Conservation (phyloP, 2,113 vertebrate species). For the Oryzias javanicus region DNA sequence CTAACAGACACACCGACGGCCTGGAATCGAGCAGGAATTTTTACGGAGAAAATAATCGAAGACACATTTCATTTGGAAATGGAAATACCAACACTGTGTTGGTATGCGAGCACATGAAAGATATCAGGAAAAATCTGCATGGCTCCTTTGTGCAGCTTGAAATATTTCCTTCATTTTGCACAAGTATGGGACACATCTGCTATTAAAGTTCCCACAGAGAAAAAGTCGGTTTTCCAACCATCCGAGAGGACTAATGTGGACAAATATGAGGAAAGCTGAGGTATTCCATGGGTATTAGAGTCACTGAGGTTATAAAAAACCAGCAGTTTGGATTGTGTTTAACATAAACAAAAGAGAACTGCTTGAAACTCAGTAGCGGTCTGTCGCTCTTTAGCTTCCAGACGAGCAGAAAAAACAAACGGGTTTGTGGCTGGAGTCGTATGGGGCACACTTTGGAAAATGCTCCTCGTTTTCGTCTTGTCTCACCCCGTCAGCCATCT, state of each 20-base stretch:
- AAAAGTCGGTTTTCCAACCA: slow-evolving; percentile 28
- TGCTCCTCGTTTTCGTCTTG: slow-evolving; percentile 2
- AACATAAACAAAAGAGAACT: slow-evolving; percentile 24
- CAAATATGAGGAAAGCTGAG: neutral
- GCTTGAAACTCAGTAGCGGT: slow-evolving; percentile 17
- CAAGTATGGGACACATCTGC: slow-evolving; percentile 55
- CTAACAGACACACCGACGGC: slow-evolving; percentile 40
- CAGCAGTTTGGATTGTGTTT: slow-evolving; percentile 21
- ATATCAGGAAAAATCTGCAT: slow-evolving; percentile 32
- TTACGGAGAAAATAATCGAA: slow-evolving; percentile 17
- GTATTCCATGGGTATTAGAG: slow-evolving; percentile 3
- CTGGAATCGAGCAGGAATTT: slow-evolving; percentile 7
- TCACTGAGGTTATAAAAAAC: neutral
- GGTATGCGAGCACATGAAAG: slow-evolving; percentile 28
- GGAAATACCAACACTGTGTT: slow-evolving; percentile 26
- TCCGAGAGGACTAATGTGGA: slow-evolving; percentile 8
- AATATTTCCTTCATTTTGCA: slow-evolving; percentile 54
- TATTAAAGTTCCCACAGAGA: slow-evolving; percentile 59
- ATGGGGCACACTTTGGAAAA: slow-evolving; percentile 36
- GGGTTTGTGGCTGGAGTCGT: slow-evolving; percentile 32
- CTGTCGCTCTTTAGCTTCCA: slow-evolving; percentile 34
- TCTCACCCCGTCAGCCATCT: slow-evolving; percentile 26
- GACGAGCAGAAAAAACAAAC: slow-evolving; percentile 31
- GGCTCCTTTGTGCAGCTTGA: slow-evolving; percentile 26
- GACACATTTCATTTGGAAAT: slow-evolving; percentile 23